These are phyloP conservation scores for Stramonita haemastoma DNA, from an alignment of 2,888 invertebrate genomes.

Conservation along the genomic window DNA sequence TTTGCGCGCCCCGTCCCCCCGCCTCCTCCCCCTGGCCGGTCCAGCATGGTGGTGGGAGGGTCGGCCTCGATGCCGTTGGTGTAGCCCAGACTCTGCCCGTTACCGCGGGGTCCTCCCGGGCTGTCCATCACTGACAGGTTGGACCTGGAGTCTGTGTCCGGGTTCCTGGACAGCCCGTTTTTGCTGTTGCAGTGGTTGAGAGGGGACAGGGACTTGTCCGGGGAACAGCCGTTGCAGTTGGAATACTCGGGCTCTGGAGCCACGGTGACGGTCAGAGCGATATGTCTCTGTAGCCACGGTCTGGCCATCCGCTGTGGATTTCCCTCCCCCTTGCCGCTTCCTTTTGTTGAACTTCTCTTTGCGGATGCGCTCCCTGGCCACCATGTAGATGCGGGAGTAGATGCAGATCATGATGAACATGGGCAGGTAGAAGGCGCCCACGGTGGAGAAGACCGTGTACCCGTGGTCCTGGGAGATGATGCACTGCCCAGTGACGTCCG, in stretches of 20 bases:
- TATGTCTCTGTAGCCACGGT: not conserved
- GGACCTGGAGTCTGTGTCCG: constrained; percentile 6
- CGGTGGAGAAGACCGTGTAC: constrained; percentile 96
- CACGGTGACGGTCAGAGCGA: constrained; percentile 15
- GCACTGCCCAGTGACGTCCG: constrained; percentile 82
- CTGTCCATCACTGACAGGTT: not conserved
- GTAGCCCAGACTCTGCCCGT: constrained; percentile 27
- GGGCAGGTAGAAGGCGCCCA: constrained; percentile 98
- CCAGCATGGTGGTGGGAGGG: constrained; percentile 45
- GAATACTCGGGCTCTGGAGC: constrained; percentile 30
- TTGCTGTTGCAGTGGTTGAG: not conserved
- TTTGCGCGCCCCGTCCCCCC: constrained; percentile 48
- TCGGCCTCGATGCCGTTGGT: constrained; percentile 40
- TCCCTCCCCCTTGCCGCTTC: not conserved
- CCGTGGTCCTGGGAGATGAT: constrained; percentile 92
- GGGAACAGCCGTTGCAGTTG: constrained; percentile 35
- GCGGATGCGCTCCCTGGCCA: constrained; percentile 91
- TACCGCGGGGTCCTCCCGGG: not conserved
- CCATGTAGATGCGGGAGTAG: constrained; percentile 97
- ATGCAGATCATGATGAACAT: constrained; percentile 94
- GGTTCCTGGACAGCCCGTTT: not conserved
- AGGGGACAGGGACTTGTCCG: not conserved
- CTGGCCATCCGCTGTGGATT: not conserved
- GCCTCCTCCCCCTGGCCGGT: constrained; percentile 45
- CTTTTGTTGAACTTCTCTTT: constrained; percentile 72